Evolutionary conservation across 1,140 invertebrate species (phyloP), one percentile per base, ranked within the genome.

Genomic region (Tetragonula clypearis): DNA sequence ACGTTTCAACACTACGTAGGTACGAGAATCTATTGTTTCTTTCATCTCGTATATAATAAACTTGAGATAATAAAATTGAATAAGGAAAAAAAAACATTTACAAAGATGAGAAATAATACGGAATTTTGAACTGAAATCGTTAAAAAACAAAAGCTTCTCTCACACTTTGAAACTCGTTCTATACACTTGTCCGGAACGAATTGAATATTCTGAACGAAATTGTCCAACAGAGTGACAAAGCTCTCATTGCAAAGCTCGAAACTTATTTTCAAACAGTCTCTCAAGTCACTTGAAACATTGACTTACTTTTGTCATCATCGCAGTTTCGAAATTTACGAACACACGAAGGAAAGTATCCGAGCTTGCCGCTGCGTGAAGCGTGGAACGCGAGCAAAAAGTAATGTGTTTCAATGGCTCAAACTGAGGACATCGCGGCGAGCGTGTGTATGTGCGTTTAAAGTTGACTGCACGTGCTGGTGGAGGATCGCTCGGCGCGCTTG

Each of bases 381-480:
- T 26, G 30, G 15, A 41, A 60, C 76, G 56, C 21, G 49, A 56
- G 35, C 17, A 35, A 84, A 60, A 84, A 72, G 82, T 65, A 79
- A 79, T 56, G 82, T 56, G 30, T 60, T 55, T 84, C 56, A 79
- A 69, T 79, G 77, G 23, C 49, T 41, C 30, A n/a, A 72, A 79
- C n/a, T 55, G 71, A 19, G 53, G 15, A 72, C 26, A 77, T 49
- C 72, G 41, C 19, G 56, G 6, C n/a, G 53, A 26, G 35, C 53
- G 76, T 74, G 60, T 87, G 68, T 77, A 74, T 56, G 58, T 60
- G 68, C 53, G 74, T 84, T 77, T 35, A 79, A 80, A 85, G 58
- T 76, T 78, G 66, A 79, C 68, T 66, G 75, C 76, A 85, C 85
- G 66, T 86, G 74, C 71, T 65, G 58, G 73, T 72, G 49, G 65